A percentile compares a stretch with the other conserved stretches of the same genome.
Conservation (phyloP, 2,888 invertebrate species). For the Sabellastarte sp. region DNA sequence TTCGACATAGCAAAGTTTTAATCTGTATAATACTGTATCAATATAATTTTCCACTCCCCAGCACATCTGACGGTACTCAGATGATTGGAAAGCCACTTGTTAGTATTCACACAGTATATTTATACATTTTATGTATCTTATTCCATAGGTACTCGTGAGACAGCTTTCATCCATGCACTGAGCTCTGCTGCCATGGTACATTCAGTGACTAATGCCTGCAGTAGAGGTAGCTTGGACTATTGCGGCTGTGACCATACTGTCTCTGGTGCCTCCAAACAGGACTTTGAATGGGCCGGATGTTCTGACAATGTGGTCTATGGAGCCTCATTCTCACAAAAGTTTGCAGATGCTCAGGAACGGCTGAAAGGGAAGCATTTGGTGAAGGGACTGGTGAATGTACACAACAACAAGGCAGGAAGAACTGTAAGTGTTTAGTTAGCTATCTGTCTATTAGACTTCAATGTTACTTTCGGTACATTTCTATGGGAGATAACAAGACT, state of each 20-base stretch:
- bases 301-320: slow-evolving; percentile 76
- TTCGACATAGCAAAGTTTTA: too few species aligned
- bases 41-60: too few species aligned
- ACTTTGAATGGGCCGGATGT: slow-evolving; percentile 86
- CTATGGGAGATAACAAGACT: too few species aligned
- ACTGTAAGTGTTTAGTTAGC: slow-evolving; percentile 76
- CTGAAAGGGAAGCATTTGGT: slow-evolving; percentile 88
- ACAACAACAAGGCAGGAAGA: slow-evolving; percentile 93
- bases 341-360: slow-evolving; percentile 86
- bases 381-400: slow-evolving; percentile 90
- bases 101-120: too few species aligned
- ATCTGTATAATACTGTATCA: too few species aligned
- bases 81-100: too few species aligned
- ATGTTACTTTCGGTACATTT: too few species aligned
- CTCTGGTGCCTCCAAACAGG: slow-evolving; percentile 43
- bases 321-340: slow-evolving; percentile 77
- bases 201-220: slow-evolving; percentile 84
- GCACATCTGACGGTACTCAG: too few species aligned
- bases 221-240: slow-evolving; percentile 83
- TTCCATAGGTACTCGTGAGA: slow-evolving; percentile 80
- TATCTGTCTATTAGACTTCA: too few species aligned
- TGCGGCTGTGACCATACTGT: slow-evolving; percentile 88
- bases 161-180: slow-evolving; percentile 92
- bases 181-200: slow-evolving; percentile 92
- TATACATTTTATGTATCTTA: not conserved